These are phyloP conservation scores for Glaucidium brasilianum DNA, from an alignment of 2,113 vertebrate species.

Conservation along the genomic window DNA sequence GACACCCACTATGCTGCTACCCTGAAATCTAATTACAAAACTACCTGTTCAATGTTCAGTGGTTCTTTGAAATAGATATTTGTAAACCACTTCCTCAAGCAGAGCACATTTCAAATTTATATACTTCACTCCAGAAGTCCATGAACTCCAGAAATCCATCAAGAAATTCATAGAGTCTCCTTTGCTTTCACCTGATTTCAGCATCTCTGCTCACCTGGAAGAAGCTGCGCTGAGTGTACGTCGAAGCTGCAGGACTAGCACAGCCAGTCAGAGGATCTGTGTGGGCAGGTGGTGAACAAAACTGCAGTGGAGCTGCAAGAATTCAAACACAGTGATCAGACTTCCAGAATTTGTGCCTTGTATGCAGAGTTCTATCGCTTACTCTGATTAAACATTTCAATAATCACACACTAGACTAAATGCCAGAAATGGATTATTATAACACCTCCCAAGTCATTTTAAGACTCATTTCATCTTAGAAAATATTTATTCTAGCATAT, in stretches of 20 bases:
- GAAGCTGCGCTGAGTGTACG: conserved; percentile 60
- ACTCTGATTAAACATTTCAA: neutral
- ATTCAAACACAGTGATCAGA: conserved; percentile 1
- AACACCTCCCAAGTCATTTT: neutral
- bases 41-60: neutral
- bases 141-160: neutral
- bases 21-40: neutral
- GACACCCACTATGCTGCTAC: neutral
- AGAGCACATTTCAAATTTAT: neutral
- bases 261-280: conserved; percentile 38
- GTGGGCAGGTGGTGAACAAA: conserved; percentile 48
- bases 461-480: neutral
- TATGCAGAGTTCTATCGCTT: neutral
- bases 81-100: neutral
- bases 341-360: neutral
- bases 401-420: neutral
- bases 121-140: neutral
- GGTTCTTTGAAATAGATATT: neutral
- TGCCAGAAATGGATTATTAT: neutral
- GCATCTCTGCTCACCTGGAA: conserved; percentile 68
- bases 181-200: neutral
- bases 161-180: neutral
- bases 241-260: conserved; percentile 51
- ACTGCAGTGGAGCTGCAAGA: conserved; percentile 59
- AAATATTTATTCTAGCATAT: neutral